phyloP scores from a whole-genome alignment of 92 coral and sea anemone genomes.

The Actinernus sp. region DNA sequence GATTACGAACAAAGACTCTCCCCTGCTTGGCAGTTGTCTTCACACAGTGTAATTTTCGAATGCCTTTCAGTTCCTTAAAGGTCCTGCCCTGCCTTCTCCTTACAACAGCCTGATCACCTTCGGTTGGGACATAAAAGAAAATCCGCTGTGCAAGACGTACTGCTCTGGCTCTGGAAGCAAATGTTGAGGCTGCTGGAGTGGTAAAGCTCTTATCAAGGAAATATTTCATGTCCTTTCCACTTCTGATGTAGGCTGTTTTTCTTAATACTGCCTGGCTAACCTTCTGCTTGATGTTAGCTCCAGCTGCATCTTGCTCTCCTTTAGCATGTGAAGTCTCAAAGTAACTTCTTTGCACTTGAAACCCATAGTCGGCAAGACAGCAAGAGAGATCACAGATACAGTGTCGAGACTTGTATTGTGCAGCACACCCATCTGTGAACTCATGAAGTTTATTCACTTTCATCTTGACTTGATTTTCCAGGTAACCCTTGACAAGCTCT shows the following conservation, averaged over 20 bases:
- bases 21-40: slow-evolving; percentile 31
- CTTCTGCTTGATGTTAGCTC: slow-evolving; percentile 61
- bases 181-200: slow-evolving; percentile 48
- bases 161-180: slow-evolving; percentile 31
- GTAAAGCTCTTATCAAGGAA: slow-evolving; percentile 27
- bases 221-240: slow-evolving; percentile 43
- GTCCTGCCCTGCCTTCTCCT: slow-evolving; percentile 34
- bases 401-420: slow-evolving; percentile 60
- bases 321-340: slow-evolving; percentile 53
- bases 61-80: slow-evolving; percentile 44
- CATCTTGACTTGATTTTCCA: slow-evolving; percentile 19
- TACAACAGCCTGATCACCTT: slow-evolving; percentile 41
- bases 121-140: slow-evolving; percentile 50
- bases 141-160: slow-evolving; percentile 36
- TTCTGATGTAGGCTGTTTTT: slow-evolving; percentile 41
- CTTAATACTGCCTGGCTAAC: slow-evolving; percentile 63
- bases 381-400: slow-evolving; percentile 61
- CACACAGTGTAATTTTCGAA: slow-evolving; percentile 37
- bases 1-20: slow-evolving; percentile 6
- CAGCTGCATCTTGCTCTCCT: slow-evolving; percentile 65
- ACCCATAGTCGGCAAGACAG: slow-evolving; percentile 52
- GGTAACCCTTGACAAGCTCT: slow-evolving; percentile 19
- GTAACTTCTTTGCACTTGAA: slow-evolving; percentile 3
- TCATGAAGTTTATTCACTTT: slow-evolving; percentile 38
- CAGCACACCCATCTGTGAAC: slow-evolving; percentile 72